Percentiles rank a stretch among this genome's conserved stretches.
Conservation (phyloP, 2,113 vertebrate genomes). For the Podiceps cristatus region DNA sequence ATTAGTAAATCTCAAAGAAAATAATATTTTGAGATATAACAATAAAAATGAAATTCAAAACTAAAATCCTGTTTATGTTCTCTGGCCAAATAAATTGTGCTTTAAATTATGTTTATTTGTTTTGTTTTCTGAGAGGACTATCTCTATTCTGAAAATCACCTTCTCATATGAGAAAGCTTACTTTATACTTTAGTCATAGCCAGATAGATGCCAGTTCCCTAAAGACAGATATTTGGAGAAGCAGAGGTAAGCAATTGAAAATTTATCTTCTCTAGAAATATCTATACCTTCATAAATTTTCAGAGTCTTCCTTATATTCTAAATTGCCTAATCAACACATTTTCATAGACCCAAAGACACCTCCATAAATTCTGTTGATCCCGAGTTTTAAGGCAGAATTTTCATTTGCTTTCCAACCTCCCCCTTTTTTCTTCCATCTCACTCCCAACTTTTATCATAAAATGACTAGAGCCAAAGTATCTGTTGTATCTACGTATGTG, state of each 20-base stretch:
- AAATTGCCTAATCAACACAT: neutral
- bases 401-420: neutral
- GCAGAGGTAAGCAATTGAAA: neutral
- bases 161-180: neutral
- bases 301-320: neutral
- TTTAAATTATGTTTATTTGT: neutral
- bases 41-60: neutral
- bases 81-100: neutral
- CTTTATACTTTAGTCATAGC: neutral
- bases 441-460: neutral
- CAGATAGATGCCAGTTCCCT: neutral
- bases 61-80: neutral
- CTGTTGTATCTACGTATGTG: accelerated
- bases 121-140: neutral
- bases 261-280: neutral
- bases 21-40: neutral
- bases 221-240: neutral
- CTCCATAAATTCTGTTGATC: neutral
- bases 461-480: neutral
- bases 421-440: neutral
- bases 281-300: neutral
- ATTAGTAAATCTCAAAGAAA: neutral
- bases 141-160: neutral
- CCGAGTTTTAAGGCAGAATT: neutral
- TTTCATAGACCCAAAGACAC: neutral